Percentiles rank a stretch among this genome's conserved stretches.
phyloP scores from a whole-genome alignment of 2,113 vertebrate species.

The Triplophysa dalaica region DNA sequence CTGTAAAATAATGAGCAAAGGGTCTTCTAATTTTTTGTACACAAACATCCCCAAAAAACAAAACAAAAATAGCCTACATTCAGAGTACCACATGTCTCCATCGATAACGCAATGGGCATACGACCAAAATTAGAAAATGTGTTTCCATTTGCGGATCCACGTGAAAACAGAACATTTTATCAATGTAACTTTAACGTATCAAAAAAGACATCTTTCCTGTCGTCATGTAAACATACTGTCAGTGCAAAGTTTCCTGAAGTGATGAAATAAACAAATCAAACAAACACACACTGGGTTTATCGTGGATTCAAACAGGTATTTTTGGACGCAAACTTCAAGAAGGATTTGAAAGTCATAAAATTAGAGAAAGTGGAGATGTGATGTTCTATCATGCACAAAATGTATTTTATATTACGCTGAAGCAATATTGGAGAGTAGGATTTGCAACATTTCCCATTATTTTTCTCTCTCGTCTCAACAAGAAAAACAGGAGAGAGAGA shows the following conservation, averaged over 20 bases:
- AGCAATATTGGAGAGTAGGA: slow-evolving; percentile 18
- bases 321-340: slow-evolving; percentile 4
- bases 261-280: too few relatives aligned
- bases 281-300: not conserved
- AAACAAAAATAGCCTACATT: too few relatives aligned
- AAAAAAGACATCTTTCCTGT: too few relatives aligned
- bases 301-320: slow-evolving; percentile 20
- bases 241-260: too few relatives aligned
- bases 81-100: not conserved
- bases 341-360: slow-evolving; percentile 42
- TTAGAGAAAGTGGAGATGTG: slow-evolving; percentile 44
- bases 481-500: not conserved
- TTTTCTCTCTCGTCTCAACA: slow-evolving; percentile 26
- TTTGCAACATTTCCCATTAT: slow-evolving; percentile 35
- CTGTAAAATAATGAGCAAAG: not conserved
- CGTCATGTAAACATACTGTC: too few relatives aligned
- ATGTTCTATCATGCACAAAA: slow-evolving; percentile 56
- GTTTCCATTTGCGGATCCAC: too few relatives aligned
- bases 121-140: too few relatives aligned
- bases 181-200: too few relatives aligned
- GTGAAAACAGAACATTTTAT: too few relatives aligned
- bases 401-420: slow-evolving; percentile 28
- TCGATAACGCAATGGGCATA: too few relatives aligned
- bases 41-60: not conserved
- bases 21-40: too few relatives aligned